Percentiles rank a stretch among this genome's conserved stretches.
Evolutionary conservation across 2,797 vertebrate genomes (phyloP).

Genomic region (Microctenopoma steveboyesi): DNA sequence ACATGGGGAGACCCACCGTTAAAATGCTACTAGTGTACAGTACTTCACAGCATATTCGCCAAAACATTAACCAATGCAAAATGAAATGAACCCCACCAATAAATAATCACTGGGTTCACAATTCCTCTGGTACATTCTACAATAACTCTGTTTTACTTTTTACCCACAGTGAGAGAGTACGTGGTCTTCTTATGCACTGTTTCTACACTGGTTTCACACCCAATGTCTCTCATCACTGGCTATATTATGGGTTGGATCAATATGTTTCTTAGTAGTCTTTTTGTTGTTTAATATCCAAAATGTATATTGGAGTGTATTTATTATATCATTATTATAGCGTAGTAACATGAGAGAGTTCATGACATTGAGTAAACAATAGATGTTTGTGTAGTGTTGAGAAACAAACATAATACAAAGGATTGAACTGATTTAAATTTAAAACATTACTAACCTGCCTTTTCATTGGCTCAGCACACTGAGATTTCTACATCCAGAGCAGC

Average conservation of each 20-base stretch:
- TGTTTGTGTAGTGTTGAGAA: background rate
- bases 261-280: background rate
- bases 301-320: background rate
- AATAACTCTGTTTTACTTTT: slow-evolving; percentile 4
- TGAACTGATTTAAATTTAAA: background rate
- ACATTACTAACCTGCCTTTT: background rate
- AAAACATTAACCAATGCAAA: slow-evolving; percentile 9
- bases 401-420: background rate
- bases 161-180: background rate
- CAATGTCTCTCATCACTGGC: no score
- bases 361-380: background rate
- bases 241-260: no score
- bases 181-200: background rate
- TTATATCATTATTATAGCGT: no score
- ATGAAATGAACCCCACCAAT: slow-evolving; percentile 18
- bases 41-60: slow-evolving; percentile 21
- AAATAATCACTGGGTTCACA: background rate
- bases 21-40: slow-evolving; percentile 22
- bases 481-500: slow-evolving; percentile 47
- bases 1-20: slow-evolving; percentile 6
- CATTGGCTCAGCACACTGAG: background rate
- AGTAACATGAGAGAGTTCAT: background rate
- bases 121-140: slow-evolving; percentile 2
- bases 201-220: background rate
- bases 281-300: background rate